phyloP scores from a whole-genome alignment of 2,888 invertebrate genomes.

The Xestobium rufovillosum region DNA sequence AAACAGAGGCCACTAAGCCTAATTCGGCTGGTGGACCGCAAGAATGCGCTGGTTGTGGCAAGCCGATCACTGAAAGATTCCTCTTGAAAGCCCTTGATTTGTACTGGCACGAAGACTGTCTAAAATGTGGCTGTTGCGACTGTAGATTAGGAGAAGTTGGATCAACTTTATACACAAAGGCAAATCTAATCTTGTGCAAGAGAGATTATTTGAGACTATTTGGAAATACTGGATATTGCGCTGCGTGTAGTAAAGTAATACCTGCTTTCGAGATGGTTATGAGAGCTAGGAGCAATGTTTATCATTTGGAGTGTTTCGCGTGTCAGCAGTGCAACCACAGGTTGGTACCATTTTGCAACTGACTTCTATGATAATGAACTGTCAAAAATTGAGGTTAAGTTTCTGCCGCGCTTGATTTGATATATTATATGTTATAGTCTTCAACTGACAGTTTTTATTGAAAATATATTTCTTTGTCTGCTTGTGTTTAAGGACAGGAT shows the following conservation, averaged over 20 bases:
- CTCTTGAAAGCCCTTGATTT: slow-evolving; percentile 87
- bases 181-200: slow-evolving; percentile 91
- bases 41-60: slow-evolving; percentile 91
- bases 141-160: slow-evolving; percentile 95
- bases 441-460: no score
- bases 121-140: slow-evolving; percentile 96
- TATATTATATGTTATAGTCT: no score
- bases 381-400: no score
- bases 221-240: slow-evolving; percentile 93
- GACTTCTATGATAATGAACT: no score
- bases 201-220: slow-evolving; percentile 94
- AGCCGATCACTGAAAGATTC: slow-evolving; percentile 86
- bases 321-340: slow-evolving; percentile 98
- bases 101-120: slow-evolving; percentile 97
- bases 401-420: no score
- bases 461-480: no score
- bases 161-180: slow-evolving; percentile 89
- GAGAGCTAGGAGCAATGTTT: slow-evolving; percentile 93
- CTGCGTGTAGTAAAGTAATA: slow-evolving; percentile 95
- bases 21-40: slow-evolving; percentile 48
- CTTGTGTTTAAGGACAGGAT: no score
- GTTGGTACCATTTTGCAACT: slow-evolving; percentile 54
- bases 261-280: slow-evolving; percentile 99
- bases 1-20: slow-evolving; percentile 54
- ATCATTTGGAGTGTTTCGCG: slow-evolving; percentile 96